These are phyloP conservation scores for Drosophila fuyamai DNA, from an alignment of 1,140 invertebrate species.

Conservation along the genomic window DNA sequence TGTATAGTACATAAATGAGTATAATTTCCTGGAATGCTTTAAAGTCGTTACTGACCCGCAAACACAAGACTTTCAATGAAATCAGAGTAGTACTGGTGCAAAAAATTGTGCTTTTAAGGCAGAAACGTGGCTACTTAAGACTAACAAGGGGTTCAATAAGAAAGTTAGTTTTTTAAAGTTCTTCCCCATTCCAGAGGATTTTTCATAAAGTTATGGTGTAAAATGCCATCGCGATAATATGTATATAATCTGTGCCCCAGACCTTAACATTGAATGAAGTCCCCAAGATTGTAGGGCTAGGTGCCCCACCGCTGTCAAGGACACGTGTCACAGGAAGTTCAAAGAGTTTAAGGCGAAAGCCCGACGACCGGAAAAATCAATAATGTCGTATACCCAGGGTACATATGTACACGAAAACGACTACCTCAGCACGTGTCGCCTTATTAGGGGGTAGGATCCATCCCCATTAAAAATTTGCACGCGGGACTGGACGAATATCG, in stretches of 20 bases:
- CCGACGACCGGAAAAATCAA: conserved; percentile 64
- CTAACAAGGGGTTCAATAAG: too few species aligned
- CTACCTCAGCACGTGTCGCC: conserved; percentile 65
- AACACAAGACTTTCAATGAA: neutral
- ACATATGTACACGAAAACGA: conserved; percentile 29
- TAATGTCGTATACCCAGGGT: conserved; percentile 62
- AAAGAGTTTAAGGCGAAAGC: conserved; percentile 63
- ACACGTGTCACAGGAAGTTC: conserved; percentile 74
- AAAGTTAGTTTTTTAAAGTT: neutral
- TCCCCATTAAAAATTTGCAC: conserved; percentile 8
- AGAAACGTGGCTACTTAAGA: conserved; percentile 6
- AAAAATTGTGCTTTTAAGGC: neutral
- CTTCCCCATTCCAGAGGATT: neutral
- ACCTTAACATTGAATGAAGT: conserved; percentile 69
- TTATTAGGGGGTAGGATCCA: conserved; percentile 10
- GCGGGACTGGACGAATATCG: conserved; percentile 65
- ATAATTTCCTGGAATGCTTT: neutral
- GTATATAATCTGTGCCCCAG: neutral
- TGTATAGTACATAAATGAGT: too few species aligned
- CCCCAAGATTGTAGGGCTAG: conserved; percentile 47
- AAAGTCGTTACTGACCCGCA: neutral
- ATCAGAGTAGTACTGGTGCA: conserved; percentile 10
- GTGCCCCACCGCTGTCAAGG: conserved; percentile 62
- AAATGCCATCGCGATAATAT: neutral
- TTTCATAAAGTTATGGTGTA: neutral